Percentiles rank a stretch among this genome's conserved stretches.
Evolutionary conservation across 2,113 vertebrate genomes (phyloP).

Genomic region (Scopus umbretta): DNA sequence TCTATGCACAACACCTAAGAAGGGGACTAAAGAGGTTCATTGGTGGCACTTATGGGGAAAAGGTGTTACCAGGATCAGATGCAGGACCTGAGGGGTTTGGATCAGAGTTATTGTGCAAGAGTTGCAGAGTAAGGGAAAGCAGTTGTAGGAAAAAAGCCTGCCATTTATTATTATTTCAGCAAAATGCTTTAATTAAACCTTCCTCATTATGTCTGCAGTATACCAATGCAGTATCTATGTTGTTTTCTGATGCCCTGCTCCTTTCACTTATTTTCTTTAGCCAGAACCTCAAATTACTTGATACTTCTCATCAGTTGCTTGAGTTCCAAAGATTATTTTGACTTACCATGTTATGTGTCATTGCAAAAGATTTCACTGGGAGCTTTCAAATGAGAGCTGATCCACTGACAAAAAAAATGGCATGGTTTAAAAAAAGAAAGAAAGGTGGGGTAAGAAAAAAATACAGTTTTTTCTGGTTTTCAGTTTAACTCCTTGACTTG

Average conservation of each 20-base stretch:
- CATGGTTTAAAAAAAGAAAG: background rate
- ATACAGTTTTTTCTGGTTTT: rapidly evolving
- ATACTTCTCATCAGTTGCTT: background rate
- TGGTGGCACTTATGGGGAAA: background rate
- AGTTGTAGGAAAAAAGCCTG: background rate
- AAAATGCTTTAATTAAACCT: background rate
- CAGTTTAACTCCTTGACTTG: background rate
- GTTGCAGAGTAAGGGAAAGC: background rate
- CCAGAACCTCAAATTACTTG: background rate
- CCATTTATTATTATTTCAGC: background rate
- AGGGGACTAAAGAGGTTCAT: background rate
- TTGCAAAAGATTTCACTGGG: background rate
- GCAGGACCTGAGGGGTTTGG: background rate
- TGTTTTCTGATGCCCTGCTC: background rate
- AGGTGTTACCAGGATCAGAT: background rate
- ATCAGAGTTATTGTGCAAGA: background rate
- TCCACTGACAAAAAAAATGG: background rate
- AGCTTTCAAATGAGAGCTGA: background rate
- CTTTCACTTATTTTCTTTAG: background rate
- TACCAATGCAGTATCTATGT: background rate
- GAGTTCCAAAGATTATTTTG: background rate
- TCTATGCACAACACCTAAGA: background rate
- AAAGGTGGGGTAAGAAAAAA: background rate
- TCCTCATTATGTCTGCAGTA: background rate
- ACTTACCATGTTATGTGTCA: background rate